Percentiles rank a stretch among this genome's conserved stretches.
phyloP scores from a whole-genome alignment of 2,888 invertebrate genomes.

The Eudasyphora cyanicolor region DNA sequence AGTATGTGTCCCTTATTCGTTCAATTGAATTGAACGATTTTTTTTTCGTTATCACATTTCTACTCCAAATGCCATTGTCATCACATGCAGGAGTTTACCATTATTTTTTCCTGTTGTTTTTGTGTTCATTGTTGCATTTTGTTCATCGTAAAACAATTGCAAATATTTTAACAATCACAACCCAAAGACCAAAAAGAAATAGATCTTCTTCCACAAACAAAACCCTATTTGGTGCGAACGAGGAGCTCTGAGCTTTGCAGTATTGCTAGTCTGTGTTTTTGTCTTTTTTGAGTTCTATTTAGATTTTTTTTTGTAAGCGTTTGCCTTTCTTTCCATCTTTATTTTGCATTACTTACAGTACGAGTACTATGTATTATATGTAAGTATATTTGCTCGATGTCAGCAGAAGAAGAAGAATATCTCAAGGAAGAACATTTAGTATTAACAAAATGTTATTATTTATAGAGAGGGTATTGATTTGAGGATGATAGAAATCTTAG shows the following conservation, averaged over 20 bases:
- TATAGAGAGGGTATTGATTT: neutral
- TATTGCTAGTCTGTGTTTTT: neutral
- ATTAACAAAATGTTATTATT: constrained; percentile 4
- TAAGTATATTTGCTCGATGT: neutral
- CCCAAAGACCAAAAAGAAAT: constrained; percentile 56
- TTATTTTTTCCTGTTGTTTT: neutral
- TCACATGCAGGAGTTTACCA: too few species aligned
- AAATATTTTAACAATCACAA: constrained; percentile 63
- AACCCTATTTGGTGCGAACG: constrained; percentile 3
- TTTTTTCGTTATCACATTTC: neutral
- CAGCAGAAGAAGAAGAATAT: neutral
- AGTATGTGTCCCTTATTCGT: constrained; percentile 11
- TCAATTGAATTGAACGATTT: neutral
- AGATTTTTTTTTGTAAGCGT: neutral
- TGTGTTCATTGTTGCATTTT: neutral
- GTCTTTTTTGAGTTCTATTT: neutral
- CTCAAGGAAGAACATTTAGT: neutral
- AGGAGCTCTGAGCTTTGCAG: too few species aligned
- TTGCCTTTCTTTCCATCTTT: neutral
- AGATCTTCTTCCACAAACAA: constrained; percentile 51
- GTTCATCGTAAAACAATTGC: constrained; percentile 48
- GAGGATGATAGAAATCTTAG: neutral
- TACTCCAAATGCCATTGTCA: neutral
- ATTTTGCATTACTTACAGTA: neutral
- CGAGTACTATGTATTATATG: too few species aligned